Base-by-base conservation (phyloP, 2,113 vertebrate genomes). In the Orcinus orca region DNA sequence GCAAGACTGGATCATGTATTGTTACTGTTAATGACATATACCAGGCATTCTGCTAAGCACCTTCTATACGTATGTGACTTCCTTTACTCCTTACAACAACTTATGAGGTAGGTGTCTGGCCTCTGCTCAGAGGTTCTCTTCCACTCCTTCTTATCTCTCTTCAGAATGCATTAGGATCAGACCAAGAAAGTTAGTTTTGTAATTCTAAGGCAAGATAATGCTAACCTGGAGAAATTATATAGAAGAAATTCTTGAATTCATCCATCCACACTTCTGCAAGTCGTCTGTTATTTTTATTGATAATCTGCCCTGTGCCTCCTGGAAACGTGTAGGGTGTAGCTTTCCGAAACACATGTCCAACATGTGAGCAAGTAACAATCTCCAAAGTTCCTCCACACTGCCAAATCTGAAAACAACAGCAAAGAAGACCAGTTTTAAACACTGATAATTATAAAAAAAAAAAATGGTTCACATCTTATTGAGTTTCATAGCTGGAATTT, bases 201-300 rank as follows among this genome's bases (percentile, higher is more conserved):
- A 60, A 47, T 85, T 93, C 23, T 94, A 71, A 95, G 25, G 58
- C 41, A 93, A 95, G 97, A 97, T 81, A 15, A 58, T 80, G 96
- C 99, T 99, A 95, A 99, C 99, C 99, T 97, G 99, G 99, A 96
- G 99, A 99, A 98, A 99, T 99, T 96, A 99, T 99, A 95, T 99
- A 99, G 98, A 99, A 99, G 97, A 99, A 99, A 98, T 99, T 99
- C 98, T 99, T 99, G 98, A 99, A 99, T 97, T 99, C 99, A 94
- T 99, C 99, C 99, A 99, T 99, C 99, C 99, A 99, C 82, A 99
- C 99, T 99, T 99, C 99, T 90, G 99, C 99, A 84, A 99, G 99
- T 23, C 99, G 98, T 2, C 99, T 99, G 98, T 99, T 99, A 96
- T 99, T 99, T 99, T 99, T 99, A 98, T 99, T 99, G 98, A 99